These are phyloP conservation scores for Brachionus asplanchnoidis DNA, from an alignment of 1,140 invertebrate genomes.

Conservation along the genomic window DNA sequence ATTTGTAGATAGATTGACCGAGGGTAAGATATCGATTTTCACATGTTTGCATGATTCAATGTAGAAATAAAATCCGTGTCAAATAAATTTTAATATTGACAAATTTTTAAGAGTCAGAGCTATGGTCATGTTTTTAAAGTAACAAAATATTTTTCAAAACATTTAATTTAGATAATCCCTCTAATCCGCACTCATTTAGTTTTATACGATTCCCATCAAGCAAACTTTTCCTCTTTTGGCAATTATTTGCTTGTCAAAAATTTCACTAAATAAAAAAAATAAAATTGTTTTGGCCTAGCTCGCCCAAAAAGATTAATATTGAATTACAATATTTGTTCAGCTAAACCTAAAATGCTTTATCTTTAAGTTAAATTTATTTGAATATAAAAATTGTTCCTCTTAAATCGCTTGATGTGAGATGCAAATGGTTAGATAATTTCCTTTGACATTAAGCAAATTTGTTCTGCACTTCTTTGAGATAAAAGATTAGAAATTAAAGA, in stretches of 20 bases:
- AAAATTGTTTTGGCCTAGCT: background rate
- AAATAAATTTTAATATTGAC: slow-evolving; percentile 7
- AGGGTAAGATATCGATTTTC: slow-evolving; percentile 6
- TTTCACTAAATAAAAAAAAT: background rate
- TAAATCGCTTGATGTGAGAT: background rate
- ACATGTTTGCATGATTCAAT: slow-evolving; percentile 18
- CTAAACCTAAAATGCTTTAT: background rate
- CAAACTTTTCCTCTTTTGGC: background rate
- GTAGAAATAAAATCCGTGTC: background rate
- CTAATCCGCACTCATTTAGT: slow-evolving; percentile 10
- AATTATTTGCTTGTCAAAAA: slow-evolving; percentile 40
- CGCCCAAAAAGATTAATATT: slow-evolving; percentile 28
- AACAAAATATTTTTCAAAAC: background rate
- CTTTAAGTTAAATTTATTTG: background rate
- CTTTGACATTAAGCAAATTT: slow-evolving; percentile 26
- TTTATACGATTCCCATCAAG: background rate
- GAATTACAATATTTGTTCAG: slow-evolving; percentile 25
- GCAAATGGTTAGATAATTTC: slow-evolving; percentile 10
- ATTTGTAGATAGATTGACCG: background rate
- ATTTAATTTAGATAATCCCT: slow-evolving; percentile 6
- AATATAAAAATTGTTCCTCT: background rate
- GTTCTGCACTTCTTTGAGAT: background rate
- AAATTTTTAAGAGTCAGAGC: background rate
- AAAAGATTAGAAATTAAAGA: slow-evolving; percentile 2
- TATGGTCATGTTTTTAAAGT: slow-evolving; percentile 15